These are phyloP conservation scores for Apomyelois bistriatella DNA, from an alignment of 2,888 invertebrate species.

Conservation along the genomic window DNA sequence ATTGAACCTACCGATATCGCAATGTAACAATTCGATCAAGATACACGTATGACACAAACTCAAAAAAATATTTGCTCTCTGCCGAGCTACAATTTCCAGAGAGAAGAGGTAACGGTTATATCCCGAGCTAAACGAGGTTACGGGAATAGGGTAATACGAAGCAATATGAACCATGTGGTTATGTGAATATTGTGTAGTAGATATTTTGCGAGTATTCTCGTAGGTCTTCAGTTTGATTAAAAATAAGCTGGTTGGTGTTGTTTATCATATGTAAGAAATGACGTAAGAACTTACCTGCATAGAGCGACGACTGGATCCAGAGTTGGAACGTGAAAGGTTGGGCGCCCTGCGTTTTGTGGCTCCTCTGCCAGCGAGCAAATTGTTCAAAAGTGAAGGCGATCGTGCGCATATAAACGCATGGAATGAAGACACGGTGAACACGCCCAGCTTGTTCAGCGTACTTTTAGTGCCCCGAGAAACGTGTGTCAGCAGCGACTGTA, in stretches of 20 bases:
- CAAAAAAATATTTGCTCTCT: constrained; percentile 5
- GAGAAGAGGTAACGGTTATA: constrained; percentile 8
- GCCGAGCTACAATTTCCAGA: constrained; percentile 9
- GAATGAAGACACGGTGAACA: constrained; percentile 98
- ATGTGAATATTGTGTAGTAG: constrained; percentile 10
- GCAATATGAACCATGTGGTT: constrained; percentile 11
- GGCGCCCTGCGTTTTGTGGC: constrained; percentile 94
- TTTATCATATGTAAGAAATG: not conserved
- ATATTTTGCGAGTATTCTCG: constrained; percentile 5
- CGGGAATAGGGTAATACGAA: constrained; percentile 13
- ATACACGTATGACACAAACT: constrained; percentile 12
- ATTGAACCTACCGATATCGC: constrained; percentile 10
- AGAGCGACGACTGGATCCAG: constrained; percentile 91
- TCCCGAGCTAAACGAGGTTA: constrained; percentile 14
- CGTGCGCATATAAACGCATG: constrained; percentile 98
- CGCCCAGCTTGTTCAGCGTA: constrained; percentile 95
- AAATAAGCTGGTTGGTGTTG: not conserved
- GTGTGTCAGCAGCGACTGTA: constrained; percentile 95
- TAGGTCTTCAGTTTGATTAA: not conserved
- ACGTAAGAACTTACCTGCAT: constrained; percentile 81
- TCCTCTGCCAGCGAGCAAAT: constrained; percentile 93
- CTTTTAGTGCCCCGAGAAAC: constrained; percentile 97
- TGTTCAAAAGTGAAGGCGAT: constrained; percentile 95
- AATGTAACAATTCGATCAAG: constrained; percentile 10
- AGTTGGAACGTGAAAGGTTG: constrained; percentile 93